These are phyloP conservation scores for Synanthedon vespiformis DNA, from an alignment of 2,888 invertebrate species.

Conservation along the genomic window DNA sequence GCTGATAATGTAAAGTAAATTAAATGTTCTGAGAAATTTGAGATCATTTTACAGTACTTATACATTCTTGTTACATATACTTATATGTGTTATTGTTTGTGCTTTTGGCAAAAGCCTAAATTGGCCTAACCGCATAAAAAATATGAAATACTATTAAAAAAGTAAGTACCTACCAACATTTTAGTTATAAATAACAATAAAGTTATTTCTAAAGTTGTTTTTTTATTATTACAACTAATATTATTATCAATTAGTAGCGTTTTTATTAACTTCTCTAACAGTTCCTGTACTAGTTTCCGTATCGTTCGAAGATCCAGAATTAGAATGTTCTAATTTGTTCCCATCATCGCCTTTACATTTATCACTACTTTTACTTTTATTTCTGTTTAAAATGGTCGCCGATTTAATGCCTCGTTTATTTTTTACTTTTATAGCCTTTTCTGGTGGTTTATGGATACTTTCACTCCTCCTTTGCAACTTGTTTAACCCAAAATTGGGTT, in stretches of 20 bases:
- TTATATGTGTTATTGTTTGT: no score
- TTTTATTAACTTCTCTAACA: slow-evolving; percentile 39
- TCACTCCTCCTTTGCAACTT: slow-evolving; percentile 55
- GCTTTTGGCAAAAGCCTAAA: no score
- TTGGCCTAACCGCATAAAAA: no score
- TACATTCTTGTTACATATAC: no score
- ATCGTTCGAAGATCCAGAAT: slow-evolving; percentile 71
- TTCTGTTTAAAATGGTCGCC: slow-evolving; percentile 34
- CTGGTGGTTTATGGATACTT: slow-evolving; percentile 53
- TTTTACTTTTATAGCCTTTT: slow-evolving; percentile 52
- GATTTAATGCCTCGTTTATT: slow-evolving; percentile 41
- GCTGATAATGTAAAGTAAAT: no score
- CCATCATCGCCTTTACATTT: slow-evolving; percentile 28
- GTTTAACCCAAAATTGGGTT: slow-evolving; percentile 52
- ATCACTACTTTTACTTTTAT: slow-evolving; percentile 28
- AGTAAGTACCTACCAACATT: no score
- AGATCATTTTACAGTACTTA: no score
- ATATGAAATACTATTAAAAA: no score
- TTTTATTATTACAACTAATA: neutral
- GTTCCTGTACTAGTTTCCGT: slow-evolving; percentile 65
- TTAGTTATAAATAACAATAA: no score
- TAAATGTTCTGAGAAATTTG: no score
- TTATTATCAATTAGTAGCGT: neutral
- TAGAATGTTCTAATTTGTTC: slow-evolving; percentile 59
- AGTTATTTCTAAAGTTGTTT: no score